Conservation (phyloP, 2,113 vertebrate species). For the Thunnus maccoyii region DNA sequence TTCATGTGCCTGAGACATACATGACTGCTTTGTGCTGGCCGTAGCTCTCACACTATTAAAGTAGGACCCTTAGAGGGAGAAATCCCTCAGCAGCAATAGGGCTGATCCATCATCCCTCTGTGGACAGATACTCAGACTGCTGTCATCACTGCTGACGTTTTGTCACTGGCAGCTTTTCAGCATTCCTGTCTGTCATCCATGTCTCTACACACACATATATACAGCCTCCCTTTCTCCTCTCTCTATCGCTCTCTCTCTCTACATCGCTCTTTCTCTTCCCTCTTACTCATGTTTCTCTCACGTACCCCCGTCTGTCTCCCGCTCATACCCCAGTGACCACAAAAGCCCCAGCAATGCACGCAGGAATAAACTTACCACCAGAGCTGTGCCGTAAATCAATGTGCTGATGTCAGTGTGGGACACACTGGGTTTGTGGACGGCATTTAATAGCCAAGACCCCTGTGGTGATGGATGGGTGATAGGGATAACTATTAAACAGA, state of each 20-base stretch:
- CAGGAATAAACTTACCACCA: neutral
- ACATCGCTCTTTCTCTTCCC: neutral
- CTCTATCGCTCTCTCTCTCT: neutral
- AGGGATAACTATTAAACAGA: neutral
- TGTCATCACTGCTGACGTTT: constrained; percentile 36
- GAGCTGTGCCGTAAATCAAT: constrained; percentile 21
- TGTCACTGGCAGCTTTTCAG: constrained; percentile 43
- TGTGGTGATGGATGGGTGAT: neutral
- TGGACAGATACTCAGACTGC: constrained; percentile 37
- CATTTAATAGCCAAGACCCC: neutral
- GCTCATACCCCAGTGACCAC: constrained; percentile 1
- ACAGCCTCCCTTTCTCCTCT: neutral
- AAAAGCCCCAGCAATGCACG: neutral
- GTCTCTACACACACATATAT: neutral
- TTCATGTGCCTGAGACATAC: neutral
- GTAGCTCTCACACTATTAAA: constrained; percentile 4
- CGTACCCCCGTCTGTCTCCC: constrained; percentile 21
- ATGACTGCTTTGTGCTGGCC: neutral
- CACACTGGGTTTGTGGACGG: neutral
- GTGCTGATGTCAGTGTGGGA: constrained; percentile 13
- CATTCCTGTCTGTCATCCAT: constrained; percentile 20
- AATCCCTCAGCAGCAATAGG: constrained; percentile 5
- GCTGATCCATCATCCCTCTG: constrained; percentile 19
- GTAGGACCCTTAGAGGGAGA: neutral
- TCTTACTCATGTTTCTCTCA: constrained; percentile 36